Evolutionary conservation across 2,797 vertebrate genomes (phyloP), one percentile per base, ranked within the genome.

Genomic region (Thunnus albacares): DNA sequence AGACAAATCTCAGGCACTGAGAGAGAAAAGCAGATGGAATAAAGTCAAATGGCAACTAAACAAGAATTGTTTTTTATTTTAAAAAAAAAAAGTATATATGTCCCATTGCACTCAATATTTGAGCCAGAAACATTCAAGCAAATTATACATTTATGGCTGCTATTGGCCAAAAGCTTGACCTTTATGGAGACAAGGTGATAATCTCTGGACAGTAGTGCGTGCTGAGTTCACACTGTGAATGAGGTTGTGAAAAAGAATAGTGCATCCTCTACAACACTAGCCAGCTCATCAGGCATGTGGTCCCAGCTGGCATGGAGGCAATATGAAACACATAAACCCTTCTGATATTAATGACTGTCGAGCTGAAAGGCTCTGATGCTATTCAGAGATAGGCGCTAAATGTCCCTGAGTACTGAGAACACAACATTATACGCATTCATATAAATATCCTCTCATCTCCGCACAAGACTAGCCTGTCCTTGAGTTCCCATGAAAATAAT

Each of bases 401-500:
- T 90, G 88, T 90, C 88, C 84, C 87, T 8, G 80, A 87, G 88
- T 90, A 89, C 87, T 83, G 91, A 71, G 87, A 90, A 77, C 90
- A 89, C 90, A 91, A 90, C 90, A 93, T 92, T 93, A 93, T 89
- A 84, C 80, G 86, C 80, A 93, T 94, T 93, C 90, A 91, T 93
- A 92, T 93, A 92, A 91, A 92, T 92, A 91, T 84, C 90, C 89
- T 75, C 88, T 87, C 88, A 85, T 88, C 87, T 87, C 80, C 0
- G 76, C 81, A 77, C 81, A 72, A 87, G 89, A 85, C 80, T 26
- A 20, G 83, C 58, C 67, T 58, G 90, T 86, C 90, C 91, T 93
- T 89, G 92, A 91, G 94, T 95, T 96, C 95, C 94, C 94, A 95
- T 94, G 95, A 85, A 96, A 93, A 95, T 92, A 92, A 94, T 91